Evolutionary conservation across 2,797 vertebrate genomes (phyloP).

Genomic region (Petrocephalus sullivani): DNA sequence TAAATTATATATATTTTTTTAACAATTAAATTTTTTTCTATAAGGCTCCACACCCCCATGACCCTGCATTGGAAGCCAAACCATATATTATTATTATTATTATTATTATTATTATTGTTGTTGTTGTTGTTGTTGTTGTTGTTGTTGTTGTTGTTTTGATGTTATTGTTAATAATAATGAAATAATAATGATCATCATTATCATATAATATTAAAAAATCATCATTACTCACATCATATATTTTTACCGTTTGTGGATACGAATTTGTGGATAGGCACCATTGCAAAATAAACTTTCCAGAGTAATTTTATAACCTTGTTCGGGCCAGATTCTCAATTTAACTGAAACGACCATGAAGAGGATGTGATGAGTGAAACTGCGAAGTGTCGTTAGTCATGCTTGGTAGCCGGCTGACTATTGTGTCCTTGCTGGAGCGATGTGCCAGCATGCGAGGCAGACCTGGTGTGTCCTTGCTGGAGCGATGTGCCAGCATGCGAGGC

Average conservation of each 20-base stretch:
- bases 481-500: constrained; percentile 1
- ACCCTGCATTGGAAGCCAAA: too few species aligned
- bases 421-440: background rate
- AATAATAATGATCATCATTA: background rate
- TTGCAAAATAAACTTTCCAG: background rate
- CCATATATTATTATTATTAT: too few species aligned
- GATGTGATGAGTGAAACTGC: background rate
- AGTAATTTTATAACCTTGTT: background rate
- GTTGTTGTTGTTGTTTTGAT: background rate
- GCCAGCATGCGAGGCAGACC: too few species aligned
- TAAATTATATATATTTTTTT: too few species aligned
- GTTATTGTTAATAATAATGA: too few species aligned
- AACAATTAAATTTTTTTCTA: background rate
- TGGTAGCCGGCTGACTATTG: constrained; percentile 11
- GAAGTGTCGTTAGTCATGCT: constrained; percentile 30
- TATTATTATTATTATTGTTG: background rate
- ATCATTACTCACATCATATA: background rate
- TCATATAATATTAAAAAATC: background rate
- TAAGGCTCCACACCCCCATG: too few species aligned
- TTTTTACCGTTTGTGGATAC: background rate
- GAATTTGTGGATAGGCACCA: background rate
- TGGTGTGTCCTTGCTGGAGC: too few species aligned
- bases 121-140: too few species aligned
- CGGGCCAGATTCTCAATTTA: background rate
- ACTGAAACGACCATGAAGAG: background rate